Conservation (phyloP, 1,140 invertebrate species). For the Bradynema listronoti region DNA sequence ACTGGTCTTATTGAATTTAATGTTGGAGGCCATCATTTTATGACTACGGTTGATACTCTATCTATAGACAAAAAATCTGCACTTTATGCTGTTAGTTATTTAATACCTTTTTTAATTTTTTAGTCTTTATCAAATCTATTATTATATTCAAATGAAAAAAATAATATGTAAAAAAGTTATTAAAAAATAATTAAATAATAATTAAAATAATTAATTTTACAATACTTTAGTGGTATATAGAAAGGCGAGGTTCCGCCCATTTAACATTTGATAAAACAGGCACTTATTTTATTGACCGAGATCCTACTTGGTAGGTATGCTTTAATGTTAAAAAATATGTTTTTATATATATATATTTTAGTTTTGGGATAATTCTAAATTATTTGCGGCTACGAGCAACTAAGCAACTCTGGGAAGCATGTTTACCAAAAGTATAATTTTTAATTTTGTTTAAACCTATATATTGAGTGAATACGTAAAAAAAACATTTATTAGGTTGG, state of each 20-base stretch:
- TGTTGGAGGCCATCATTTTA: conserved; percentile 35
- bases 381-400: conserved; percentile 66
- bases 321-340: conserved; percentile 1
- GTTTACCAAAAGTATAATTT: conserved; percentile 45
- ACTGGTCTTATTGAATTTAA: conserved; percentile 43
- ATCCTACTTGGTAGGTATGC: conserved; percentile 58
- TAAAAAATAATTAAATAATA: conserved; percentile 1
- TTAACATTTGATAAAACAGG: conserved; percentile 37
- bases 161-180: neutral
- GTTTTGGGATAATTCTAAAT: conserved; percentile 81
- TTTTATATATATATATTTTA: conserved; percentile 15
- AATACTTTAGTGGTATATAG: conserved; percentile 39
- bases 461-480: no score
- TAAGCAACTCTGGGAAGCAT: conserved; percentile 43
- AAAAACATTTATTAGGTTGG: no score
- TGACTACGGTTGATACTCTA: conserved; percentile 41
- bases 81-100: conserved; percentile 30
- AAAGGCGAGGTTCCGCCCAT: conserved; percentile 34
- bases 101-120: neutral
- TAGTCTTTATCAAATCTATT: neutral
- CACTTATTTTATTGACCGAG: conserved; percentile 37
- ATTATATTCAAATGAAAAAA: neutral
- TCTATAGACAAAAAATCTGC: conserved; percentile 32
- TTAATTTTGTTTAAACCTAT: no score
- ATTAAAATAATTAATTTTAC: neutral